phyloP scores from a whole-genome alignment of 1,140 invertebrate species.

The Bombus waltoni region DNA sequence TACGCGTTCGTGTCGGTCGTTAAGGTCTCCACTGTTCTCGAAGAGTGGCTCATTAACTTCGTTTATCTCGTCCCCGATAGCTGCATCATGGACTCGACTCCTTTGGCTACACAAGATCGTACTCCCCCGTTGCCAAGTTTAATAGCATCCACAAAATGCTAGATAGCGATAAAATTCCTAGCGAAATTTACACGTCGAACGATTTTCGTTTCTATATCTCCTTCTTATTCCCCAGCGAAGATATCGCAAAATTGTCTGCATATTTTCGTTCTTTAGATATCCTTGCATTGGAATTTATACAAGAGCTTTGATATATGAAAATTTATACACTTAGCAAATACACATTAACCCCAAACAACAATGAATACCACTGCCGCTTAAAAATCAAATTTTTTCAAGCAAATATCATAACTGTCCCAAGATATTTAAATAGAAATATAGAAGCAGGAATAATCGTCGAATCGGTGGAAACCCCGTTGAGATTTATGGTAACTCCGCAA shows the following conservation, averaged over 20 bases:
- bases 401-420: too few species aligned
- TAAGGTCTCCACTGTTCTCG: constrained; percentile 57
- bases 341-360: too few species aligned
- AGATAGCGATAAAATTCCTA: not conserved
- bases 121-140: constrained; percentile 8
- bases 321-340: too few species aligned
- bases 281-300: too few species aligned
- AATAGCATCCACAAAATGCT: not conserved
- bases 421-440: too few species aligned
- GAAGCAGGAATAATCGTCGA: not conserved
- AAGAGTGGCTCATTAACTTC: constrained; percentile 63
- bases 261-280: too few species aligned
- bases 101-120: constrained; percentile 25
- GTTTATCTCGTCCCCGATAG: constrained; percentile 62
- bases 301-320: too few species aligned
- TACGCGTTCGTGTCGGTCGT: constrained; percentile 36
- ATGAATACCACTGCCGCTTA: too few species aligned
- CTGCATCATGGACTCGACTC: constrained; percentile 39
- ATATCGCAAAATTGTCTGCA: too few species aligned
- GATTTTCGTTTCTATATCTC: not conserved
- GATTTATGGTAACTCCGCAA: rapidly evolving
- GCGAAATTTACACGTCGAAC: not conserved
- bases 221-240: too few species aligned
- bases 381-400: too few species aligned
- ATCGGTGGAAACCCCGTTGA: not conserved